Conservation (phyloP, 2,113 vertebrate species). For the Hystrix brachyura region DNA sequence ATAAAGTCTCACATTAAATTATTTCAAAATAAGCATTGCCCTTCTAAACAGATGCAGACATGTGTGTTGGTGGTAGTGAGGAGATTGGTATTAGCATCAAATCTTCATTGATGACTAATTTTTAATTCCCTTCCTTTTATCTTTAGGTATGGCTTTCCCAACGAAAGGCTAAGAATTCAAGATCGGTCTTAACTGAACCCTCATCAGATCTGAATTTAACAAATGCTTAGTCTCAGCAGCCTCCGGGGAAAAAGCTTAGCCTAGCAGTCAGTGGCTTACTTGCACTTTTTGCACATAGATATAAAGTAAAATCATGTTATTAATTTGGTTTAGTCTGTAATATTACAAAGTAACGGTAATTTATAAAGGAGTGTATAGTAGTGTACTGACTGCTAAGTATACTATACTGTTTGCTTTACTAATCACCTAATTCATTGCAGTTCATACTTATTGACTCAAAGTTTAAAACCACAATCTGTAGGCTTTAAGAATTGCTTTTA, state of each 20-base stretch:
- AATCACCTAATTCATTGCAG: constrained; percentile 96
- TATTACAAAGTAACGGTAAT: constrained; percentile 89
- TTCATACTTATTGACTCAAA: constrained; percentile 91
- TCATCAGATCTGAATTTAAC: constrained; percentile 95
- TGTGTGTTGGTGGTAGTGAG: constrained; percentile 82
- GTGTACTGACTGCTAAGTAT: constrained; percentile 95
- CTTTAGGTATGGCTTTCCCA: constrained; percentile 99
- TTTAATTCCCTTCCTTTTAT: constrained; percentile 97
- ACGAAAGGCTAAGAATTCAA: constrained; percentile 99
- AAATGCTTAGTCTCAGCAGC: constrained; percentile 95
- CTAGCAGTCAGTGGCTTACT: constrained; percentile 96
- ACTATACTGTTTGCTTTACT: constrained; percentile 94
- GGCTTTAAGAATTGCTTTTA: constrained; percentile 92
- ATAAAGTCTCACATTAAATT: constrained; percentile 75
- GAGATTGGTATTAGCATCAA: constrained; percentile 86
- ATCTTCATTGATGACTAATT: constrained; percentile 92
- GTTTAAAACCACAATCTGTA: constrained; percentile 90
- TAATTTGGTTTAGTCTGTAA: constrained; percentile 90
- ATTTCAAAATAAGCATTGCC: constrained; percentile 76
- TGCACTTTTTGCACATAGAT: constrained; percentile 93
- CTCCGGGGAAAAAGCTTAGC: constrained; percentile 90
- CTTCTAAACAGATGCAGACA: constrained; percentile 79
- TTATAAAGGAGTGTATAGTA: constrained; percentile 90
- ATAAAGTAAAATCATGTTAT: constrained; percentile 90
- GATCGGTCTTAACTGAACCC: constrained; percentile 95